These are phyloP conservation scores for Camptogramma bilineatum DNA, from an alignment of 2,888 invertebrate species.

Conservation along the genomic window DNA sequence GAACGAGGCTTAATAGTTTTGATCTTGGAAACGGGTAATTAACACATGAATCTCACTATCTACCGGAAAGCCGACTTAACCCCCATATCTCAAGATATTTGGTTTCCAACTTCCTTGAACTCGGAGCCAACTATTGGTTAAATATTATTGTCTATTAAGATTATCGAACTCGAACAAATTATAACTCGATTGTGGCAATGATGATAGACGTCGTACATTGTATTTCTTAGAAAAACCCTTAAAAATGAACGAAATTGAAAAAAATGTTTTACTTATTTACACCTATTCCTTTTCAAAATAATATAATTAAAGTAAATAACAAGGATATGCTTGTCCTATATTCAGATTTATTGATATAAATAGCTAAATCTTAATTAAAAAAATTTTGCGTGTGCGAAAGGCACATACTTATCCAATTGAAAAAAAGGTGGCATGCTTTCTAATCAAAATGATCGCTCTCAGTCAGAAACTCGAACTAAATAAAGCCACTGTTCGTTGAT, in stretches of 20 bases:
- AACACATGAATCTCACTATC: conserved; percentile 28
- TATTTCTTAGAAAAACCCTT: background rate
- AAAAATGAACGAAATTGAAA: too few relatives aligned
- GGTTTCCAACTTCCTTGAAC: conserved; percentile 28
- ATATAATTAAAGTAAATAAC: too few relatives aligned
- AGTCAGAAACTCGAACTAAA: background rate
- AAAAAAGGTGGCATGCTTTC: too few relatives aligned
- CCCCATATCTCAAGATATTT: conserved; percentile 30
- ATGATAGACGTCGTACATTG: background rate
- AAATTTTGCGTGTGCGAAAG: too few relatives aligned
- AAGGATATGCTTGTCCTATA: too few relatives aligned
- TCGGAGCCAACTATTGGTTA: conserved; percentile 27
- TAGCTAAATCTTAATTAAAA: too few relatives aligned
- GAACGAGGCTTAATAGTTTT: conserved; percentile 6
- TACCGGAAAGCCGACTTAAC: conserved; percentile 33
- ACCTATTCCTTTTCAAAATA: too few relatives aligned
- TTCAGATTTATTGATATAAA: too few relatives aligned
- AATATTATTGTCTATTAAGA: conserved; percentile 30
- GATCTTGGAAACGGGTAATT: conserved; percentile 24
- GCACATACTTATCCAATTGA: too few relatives aligned
- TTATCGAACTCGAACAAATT: conserved; percentile 6
- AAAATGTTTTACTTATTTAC: too few relatives aligned
- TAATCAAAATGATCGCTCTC: too few relatives aligned
- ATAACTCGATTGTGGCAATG: background rate
- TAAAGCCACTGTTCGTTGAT: background rate